A percentile compares a stretch with the other conserved stretches of the same genome.
phyloP scores from a whole-genome alignment of 2,888 invertebrate genomes.

The Agrotis ipsilon region DNA sequence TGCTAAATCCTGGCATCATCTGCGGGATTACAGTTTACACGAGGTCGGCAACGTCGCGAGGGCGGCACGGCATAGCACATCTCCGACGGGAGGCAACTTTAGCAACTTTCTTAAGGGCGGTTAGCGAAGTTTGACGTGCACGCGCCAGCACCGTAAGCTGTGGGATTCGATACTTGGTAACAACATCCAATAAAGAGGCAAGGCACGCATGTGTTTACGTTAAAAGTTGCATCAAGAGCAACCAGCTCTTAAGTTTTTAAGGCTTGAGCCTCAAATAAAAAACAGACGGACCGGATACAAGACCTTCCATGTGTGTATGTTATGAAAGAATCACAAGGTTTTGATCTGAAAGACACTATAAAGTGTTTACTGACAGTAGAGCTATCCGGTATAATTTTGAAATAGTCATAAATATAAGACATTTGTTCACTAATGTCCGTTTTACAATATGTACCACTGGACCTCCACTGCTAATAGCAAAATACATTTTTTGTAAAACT shows the following conservation, averaged over 20 bases:
- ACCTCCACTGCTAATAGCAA: no score
- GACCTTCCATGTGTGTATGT: not conserved
- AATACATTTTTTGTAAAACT: not conserved
- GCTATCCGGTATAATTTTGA: not conserved
- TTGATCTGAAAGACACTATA: not conserved
- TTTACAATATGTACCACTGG: no score
- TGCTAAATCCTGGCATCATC: constrained; percentile 88
- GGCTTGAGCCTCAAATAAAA: not conserved
- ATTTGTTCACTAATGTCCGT: not conserved
- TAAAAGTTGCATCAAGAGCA: constrained; percentile 59
- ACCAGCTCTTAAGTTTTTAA: constrained; percentile 31
- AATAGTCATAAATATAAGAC: not conserved
- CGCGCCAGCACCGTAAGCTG: constrained; percentile 87
- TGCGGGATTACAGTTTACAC: constrained; percentile 89
- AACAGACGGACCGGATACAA: not conserved
- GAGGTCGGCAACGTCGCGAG: constrained; percentile 81
- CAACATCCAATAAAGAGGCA: constrained; percentile 83
- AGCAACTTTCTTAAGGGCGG: constrained; percentile 89
- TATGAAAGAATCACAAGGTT: not conserved
- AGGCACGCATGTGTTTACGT: constrained; percentile 72
- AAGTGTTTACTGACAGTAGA: not conserved
- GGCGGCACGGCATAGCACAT: constrained; percentile 82
- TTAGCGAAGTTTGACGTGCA: constrained; percentile 90
- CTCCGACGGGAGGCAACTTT: constrained; percentile 87
- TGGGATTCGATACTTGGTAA: constrained; percentile 87